Evolutionary conservation across 2,888 invertebrate species (phyloP), one percentile per base, ranked within the genome.

Genomic region (Lithosia quadra): DNA sequence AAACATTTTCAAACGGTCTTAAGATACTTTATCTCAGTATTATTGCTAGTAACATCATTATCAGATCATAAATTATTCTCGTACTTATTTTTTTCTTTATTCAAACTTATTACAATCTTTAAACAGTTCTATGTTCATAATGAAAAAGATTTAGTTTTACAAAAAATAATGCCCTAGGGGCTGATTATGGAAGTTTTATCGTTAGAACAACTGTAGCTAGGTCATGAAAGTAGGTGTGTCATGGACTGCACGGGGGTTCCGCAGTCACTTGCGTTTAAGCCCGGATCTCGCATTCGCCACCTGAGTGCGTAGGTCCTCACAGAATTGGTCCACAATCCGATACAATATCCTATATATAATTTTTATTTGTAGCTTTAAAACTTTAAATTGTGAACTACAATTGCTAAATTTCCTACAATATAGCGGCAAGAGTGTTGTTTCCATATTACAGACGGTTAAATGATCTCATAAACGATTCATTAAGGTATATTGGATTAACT

Each of bases 11-110:
- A 49, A 49, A n/a, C n/a, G 8, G 49, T 49, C 49, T 49, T n/a
- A n/a, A 49, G n/a, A 49, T 49, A 49, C 9, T 49, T 49, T 49
- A n/a, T 49, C n/a, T n/a, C 49, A 9, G 49, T 49, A 49, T 49
- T 49, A 49, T 49, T 49, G 49, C 33, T 11, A 33, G 49, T 58
- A 28, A 58, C 28, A 58, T 56, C 58, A 58, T 58, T 18, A 58
- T 33, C 58, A 33, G 18, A n/a, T 58, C 33, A 28, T 28, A 58
- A 24, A 33, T 58, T 33, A 33, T 22, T n/a, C 28, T 57, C 0
- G 39, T 67, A 56, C 21, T 22, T 56, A 22, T 24, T 56, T 13
- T n/a, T 56, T 1, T 55, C 63, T 59, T 15, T 18, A 49, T 49
- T 49, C 1, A 49, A 49, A 49, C n/a, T 49, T 49, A 49, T 49